These are phyloP conservation scores for Geotrypetes seraphini DNA, from an alignment of 2,797 vertebrate genomes.

Conservation along the genomic window DNA sequence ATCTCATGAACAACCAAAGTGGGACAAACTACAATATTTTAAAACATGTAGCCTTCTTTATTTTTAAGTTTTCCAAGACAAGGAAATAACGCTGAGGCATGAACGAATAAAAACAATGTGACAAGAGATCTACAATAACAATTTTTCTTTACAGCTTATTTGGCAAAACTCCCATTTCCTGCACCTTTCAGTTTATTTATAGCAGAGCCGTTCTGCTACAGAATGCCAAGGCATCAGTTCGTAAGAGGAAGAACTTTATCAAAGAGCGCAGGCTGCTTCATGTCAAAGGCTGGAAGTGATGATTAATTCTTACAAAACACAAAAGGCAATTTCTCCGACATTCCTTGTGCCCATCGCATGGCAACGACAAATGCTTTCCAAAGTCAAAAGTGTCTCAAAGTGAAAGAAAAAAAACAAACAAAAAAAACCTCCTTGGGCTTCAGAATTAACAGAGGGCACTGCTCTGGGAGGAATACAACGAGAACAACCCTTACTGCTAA, in stretches of 20 bases:
- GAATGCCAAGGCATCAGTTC: conserved; percentile 45
- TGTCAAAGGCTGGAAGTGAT: conserved; percentile 74
- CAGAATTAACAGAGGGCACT: too few species aligned
- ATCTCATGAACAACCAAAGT: too few species aligned
- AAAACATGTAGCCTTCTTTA: not conserved
- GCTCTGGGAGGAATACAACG: too few species aligned
- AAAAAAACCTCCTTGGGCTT: too few species aligned
- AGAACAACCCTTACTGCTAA: too few species aligned
- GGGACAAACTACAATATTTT: conserved; percentile 13
- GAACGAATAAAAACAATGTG: conserved; percentile 27
- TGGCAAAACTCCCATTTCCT: conserved; percentile 40
- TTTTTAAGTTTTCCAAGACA: conserved; percentile 5
- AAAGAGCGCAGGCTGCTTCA: conserved; percentile 57
- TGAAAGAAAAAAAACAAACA: too few species aligned
- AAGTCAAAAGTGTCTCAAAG: too few species aligned
- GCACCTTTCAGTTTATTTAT: conserved; percentile 53
- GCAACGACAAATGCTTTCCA: conserved; percentile 24
- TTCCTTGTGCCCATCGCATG: conserved; percentile 1
- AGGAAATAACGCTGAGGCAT: conserved; percentile 16
- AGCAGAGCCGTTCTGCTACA: conserved; percentile 37
- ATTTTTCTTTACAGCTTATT: too few species aligned
- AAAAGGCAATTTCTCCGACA: conserved; percentile 33
- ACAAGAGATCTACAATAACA: too few species aligned
- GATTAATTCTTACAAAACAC: conserved; percentile 48
- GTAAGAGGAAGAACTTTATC: conserved; percentile 57